These are phyloP conservation scores for Drosophila grimshawi DNA, from an alignment of 1,140 invertebrate genomes.

Conservation along the genomic window DNA sequence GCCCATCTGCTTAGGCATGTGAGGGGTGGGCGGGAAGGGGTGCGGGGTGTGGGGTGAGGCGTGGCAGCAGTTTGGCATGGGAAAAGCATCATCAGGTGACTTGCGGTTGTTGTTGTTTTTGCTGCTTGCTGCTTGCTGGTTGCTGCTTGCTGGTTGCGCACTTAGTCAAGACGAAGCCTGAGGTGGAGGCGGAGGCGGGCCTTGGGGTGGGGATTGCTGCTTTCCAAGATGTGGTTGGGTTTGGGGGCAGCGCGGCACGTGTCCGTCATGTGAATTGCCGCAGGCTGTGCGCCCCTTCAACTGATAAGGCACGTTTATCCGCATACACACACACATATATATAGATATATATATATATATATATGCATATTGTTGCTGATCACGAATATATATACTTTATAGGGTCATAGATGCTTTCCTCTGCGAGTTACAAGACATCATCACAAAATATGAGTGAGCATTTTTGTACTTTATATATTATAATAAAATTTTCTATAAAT, in stretches of 20 bases:
- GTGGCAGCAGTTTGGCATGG: slow-evolving; percentile 40
- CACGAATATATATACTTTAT: too few relatives aligned
- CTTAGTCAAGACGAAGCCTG: slow-evolving; percentile 6
- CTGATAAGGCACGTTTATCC: slow-evolving; percentile 70
- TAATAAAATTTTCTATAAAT: too few relatives aligned
- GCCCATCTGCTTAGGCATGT: slow-evolving; percentile 6
- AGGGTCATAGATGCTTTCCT: too few relatives aligned
- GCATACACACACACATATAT: background rate
- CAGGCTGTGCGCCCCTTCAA: slow-evolving; percentile 50
- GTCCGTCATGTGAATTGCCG: slow-evolving; percentile 41
- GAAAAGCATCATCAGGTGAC: slow-evolving; percentile 76
- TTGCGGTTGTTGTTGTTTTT: slow-evolving; percentile 31
- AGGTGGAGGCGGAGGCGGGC: background rate
- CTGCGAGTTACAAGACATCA: too few relatives aligned
- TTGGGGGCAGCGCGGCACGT: slow-evolving; percentile 54
- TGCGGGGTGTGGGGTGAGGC: slow-evolving; percentile 11
- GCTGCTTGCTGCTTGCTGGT: too few relatives aligned
- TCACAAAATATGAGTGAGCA: too few relatives aligned
- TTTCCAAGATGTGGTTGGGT: background rate
- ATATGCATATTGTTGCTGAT: background rate
- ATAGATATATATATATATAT: too few relatives aligned
- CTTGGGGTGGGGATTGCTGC: background rate
- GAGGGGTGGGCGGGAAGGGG: background rate
- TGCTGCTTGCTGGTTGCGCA: slow-evolving; percentile 39
- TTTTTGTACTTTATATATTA: too few relatives aligned